phyloP scores from a whole-genome alignment of 2,113 vertebrate genomes.

The Hiodon tergisus region DNA sequence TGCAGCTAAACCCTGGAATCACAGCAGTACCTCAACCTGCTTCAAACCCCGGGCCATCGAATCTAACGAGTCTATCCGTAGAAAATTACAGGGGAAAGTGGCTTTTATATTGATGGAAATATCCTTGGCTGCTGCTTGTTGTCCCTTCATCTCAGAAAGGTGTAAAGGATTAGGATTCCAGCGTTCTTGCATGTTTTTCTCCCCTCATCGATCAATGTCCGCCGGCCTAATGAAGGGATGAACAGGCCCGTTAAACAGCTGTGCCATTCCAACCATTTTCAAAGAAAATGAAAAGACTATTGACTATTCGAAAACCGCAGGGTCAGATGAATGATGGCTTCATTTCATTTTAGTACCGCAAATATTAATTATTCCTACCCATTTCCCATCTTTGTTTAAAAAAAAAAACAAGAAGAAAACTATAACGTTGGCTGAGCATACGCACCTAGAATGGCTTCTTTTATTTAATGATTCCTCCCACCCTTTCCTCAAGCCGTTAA shows the following conservation, averaged over 20 bases:
- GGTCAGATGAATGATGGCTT: not conserved
- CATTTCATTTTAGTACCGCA: not conserved
- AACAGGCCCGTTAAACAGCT: not conserved
- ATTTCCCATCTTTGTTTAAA: slow-evolving; percentile 2
- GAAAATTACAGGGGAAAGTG: not conserved
- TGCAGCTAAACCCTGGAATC: slow-evolving; percentile 1
- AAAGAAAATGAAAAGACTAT: not conserved
- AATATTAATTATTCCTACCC: slow-evolving; percentile 7
- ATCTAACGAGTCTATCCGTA: not conserved
- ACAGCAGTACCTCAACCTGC: too few relatives aligned
- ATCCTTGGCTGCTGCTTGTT: not conserved
- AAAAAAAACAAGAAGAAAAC: not conserved
- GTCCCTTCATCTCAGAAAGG: slow-evolving; percentile 4
- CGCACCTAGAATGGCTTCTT: not conserved
- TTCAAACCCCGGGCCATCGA: not conserved
- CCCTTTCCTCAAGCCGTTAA: not conserved
- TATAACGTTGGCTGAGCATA: not conserved
- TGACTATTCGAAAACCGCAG: not conserved
- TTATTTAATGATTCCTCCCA: slow-evolving; percentile 7
- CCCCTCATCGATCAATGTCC: not conserved
- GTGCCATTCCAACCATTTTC: not conserved
- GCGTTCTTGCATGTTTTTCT: not conserved
- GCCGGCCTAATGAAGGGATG: slow-evolving; percentile 7
- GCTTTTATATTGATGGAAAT: slow-evolving; percentile 9
- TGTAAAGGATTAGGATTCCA: not conserved